phyloP scores from a whole-genome alignment of 1,140 invertebrate species.

The Himalopsyche phryganea region DNA sequence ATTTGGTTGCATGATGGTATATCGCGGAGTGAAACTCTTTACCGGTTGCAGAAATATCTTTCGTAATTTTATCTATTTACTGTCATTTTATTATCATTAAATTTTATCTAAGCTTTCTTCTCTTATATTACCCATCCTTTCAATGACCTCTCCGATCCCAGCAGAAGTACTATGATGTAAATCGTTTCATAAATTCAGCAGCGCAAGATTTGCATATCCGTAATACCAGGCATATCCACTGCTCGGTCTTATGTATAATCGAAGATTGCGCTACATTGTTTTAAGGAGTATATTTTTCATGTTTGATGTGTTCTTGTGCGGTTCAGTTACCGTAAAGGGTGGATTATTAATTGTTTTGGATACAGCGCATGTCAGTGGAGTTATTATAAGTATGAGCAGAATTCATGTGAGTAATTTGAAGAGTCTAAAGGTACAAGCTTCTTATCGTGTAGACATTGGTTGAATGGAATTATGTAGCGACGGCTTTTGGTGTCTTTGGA shows the following conservation, averaged over 20 bases:
- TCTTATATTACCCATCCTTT: background rate
- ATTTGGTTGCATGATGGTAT: too few species aligned
- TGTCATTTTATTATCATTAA: background rate
- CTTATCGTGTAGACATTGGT: too few species aligned
- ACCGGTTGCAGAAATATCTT: background rate
- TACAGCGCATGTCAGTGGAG: slow-evolving; percentile 15
- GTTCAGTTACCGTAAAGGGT: background rate
- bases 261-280: background rate
- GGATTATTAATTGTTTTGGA: background rate
- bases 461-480: too few species aligned
- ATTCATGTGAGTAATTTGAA: slow-evolving; percentile 14
- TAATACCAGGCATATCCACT: too few species aligned
- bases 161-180: slow-evolving; percentile 9
- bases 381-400: slow-evolving; percentile 5
- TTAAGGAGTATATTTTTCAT: background rate
- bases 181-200: too few species aligned
- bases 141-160: slow-evolving; percentile 1
- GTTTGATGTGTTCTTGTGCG: background rate
- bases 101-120: background rate
- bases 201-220: too few species aligned
- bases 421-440: too few species aligned
- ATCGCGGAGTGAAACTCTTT: too few species aligned
- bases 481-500: too few species aligned
- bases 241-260: background rate
- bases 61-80: background rate